Percentiles rank a stretch among this genome's conserved stretches.
These are phyloP conservation scores for Sorex fumeus DNA, from an alignment of 2,113 vertebrate species.

Conservation along the genomic window DNA sequence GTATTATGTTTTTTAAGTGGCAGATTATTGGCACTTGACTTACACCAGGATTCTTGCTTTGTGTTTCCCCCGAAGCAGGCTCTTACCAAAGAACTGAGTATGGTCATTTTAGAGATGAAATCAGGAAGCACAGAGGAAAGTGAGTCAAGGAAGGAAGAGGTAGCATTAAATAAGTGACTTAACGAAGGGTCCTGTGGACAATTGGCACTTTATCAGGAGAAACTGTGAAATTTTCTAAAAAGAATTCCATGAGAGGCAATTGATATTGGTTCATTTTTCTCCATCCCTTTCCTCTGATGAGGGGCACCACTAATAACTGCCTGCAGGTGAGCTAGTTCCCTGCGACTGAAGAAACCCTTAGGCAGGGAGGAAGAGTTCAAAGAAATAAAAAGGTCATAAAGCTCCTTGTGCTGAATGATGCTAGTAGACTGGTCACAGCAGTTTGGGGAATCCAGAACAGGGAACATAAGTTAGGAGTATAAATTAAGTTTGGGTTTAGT, in stretches of 20 bases:
- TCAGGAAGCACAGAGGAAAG: not conserved
- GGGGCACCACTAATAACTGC: too few species aligned
- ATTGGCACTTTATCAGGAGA: not conserved
- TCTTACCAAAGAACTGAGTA: not conserved
- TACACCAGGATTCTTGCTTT: constrained; percentile 49
- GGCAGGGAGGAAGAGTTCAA: too few species aligned
- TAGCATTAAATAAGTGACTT: not conserved
- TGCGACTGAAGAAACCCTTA: too few species aligned
- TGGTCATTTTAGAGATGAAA: not conserved
- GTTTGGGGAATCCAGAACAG: not conserved
- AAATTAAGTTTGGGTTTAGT: constrained; percentile 1
- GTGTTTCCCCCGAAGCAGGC: not conserved
- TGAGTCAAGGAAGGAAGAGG: constrained; percentile 15
- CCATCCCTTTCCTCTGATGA: too few species aligned
- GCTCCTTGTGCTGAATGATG: too few species aligned
- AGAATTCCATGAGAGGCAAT: not conserved
- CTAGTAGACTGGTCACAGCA: too few species aligned
- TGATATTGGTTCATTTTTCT: too few species aligned
- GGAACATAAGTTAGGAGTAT: not conserved
- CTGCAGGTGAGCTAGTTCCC: too few species aligned
- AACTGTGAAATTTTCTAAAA: not conserved
- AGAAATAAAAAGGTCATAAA: too few species aligned
- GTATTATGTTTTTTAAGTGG: constrained; percentile 54
- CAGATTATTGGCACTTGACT: constrained; percentile 51
- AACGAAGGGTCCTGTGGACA: not conserved